Evolutionary conservation across 2,888 invertebrate species (phyloP), one percentile per base, ranked within the genome.

Genomic region (Pollenia griseotomentosa): DNA sequence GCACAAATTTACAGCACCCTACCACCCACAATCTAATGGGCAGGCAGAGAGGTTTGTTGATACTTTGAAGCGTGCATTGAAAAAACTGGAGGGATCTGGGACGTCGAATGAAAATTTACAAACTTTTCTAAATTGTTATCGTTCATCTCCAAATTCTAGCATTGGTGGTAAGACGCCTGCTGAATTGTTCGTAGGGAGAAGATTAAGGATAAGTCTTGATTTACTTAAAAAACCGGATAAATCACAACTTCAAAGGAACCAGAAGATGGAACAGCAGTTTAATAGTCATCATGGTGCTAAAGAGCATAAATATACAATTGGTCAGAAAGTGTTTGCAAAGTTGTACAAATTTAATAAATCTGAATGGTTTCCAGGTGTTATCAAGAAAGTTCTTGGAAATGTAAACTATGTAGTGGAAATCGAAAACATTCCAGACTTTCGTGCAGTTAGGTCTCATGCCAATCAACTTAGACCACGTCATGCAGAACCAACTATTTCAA

Each of bases 321-420:
- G 23, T 23, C 23, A 23, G 23, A 23, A 23, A 23, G 23, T 23
- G 2, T 23, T 23, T 23, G 23, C 2, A 23, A 23, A 23, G 3
- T 3, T 23, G 23, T 23, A 23, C 23, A 23, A 23, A 23, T 23
- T 23, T 23, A 23, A 2, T 23, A 23, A 23, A 23, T 23, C 23
- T 2, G 23, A 23, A 23, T 23, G 23, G 23, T 23, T 23, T 2
- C 23, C 23, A 23, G 23, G 23, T 3, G 2, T 23, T 23, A 23
- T 23, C 23, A 23, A 23, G 11, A 59, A 14, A 61, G 61, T 3
- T 0, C 55, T 71, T 9, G 73, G 73, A 9, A 73, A 73, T 59
- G 57, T 73, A 2, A 73, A 57, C 7, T 73, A 73, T 46, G 73
- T 59, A 73, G 44, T 73, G 3, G 51, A 75, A 75, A 63, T 75